Evolutionary conservation across 2,113 vertebrate genomes (phyloP), one percentile per base, ranked within the genome.

Genomic region (Macrotis lagotis): DNA sequence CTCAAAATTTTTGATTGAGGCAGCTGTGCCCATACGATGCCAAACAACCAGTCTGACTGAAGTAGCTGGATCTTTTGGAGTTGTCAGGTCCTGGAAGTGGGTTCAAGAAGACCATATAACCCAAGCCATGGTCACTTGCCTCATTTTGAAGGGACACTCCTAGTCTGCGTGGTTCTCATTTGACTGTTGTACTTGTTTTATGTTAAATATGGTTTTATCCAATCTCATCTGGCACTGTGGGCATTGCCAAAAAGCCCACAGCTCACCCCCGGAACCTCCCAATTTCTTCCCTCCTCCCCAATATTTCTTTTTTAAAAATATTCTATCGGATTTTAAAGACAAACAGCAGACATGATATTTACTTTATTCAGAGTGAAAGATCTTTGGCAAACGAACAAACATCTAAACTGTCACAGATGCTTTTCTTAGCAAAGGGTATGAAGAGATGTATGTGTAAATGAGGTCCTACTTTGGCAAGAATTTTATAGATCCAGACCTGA

Each of bases 261-360:
- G 59, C 97, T 94, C 91, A 28, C 22, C 25, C 37, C 19, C 1
- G 48, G 93, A 91, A 93, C 59, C 59, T 90, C 91, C 44, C 89
- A 50, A 66, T 47, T 90, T 91, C 91, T 90, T 37, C 28, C 88
- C 89, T 91, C 88, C 95, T 96, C 97, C 95, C 83, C 97, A 97
- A 98, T 96, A 97, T 97, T 98, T 98, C 97, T 97, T 96, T 98
- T 98, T 98, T 98, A 98, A 98, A 98, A 98, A 98, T 98, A 98
- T 98, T 98, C 97, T 93, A 97, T 98, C 97, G 98, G 98, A 98
- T 98, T 98, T 97, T 98, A 97, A 98, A 98, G 98, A 98, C 98
- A 98, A 98, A 98, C 98, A 98, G 98, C 98, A 98, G 98, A 98
- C 97, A 98, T 98, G 98, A 98, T 98, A 98, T 98, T 98, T 98